phyloP scores from a whole-genome alignment of 2,888 invertebrate genomes.

The Smittia sp. region DNA sequence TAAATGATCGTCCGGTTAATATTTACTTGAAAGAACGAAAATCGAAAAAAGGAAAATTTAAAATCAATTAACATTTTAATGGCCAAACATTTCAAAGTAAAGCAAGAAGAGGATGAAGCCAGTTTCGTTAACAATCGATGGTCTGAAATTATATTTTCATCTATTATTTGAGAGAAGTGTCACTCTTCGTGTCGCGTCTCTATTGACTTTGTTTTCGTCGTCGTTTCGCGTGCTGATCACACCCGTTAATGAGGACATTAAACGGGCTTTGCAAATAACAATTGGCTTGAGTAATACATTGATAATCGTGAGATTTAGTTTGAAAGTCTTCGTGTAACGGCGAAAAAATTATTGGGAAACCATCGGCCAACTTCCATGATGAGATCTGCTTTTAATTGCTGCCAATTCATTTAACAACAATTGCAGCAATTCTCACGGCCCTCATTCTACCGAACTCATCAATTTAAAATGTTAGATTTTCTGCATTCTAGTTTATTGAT shows the following conservation, averaged over 20 bases:
- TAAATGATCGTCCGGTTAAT: no score
- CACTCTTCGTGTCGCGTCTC: neutral
- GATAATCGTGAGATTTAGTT: neutral
- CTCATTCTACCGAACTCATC: neutral
- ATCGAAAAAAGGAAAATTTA: neutral
- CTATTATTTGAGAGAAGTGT: neutral
- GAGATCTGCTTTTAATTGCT: slow-evolving; percentile 2
- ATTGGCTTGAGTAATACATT: neutral
- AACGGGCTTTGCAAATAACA: neutral
- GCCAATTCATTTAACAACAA: neutral
- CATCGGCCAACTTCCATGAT: neutral
- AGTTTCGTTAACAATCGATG: neutral
- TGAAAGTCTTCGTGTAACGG: neutral
- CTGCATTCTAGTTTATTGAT: no score
- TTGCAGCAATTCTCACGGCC: neutral
- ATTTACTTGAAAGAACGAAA: neutral
- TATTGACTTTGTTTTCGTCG: neutral
- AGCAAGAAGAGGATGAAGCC: neutral
- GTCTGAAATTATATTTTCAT: neutral
- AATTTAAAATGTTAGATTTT: neutral
- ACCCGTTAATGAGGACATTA: slow-evolving; percentile 10
- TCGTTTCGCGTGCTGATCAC: slow-evolving; percentile 12
- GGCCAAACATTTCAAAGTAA: neutral
- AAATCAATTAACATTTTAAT: slow-evolving; percentile 3
- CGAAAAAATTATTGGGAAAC: neutral